Percentiles rank a stretch among this genome's conserved stretches.
Conservation (phyloP, 1,140 invertebrate species). For the Bombus difficillimus region DNA sequence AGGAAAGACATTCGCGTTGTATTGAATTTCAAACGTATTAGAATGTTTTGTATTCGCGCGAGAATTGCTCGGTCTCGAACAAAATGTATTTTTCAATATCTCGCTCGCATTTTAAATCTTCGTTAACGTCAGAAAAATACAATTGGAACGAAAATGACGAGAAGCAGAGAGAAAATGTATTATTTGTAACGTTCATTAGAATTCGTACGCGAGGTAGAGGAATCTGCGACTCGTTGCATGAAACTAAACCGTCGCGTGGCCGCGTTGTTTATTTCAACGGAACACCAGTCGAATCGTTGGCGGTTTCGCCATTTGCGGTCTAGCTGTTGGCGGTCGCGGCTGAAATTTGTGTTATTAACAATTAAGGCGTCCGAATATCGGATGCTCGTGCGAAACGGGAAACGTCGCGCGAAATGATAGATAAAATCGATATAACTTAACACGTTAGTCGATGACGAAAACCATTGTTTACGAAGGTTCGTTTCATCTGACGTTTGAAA, state of each 20-base stretch:
- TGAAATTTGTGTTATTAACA: conserved; percentile 37
- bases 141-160: background rate
- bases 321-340: background rate
- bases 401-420: background rate
- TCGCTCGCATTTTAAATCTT: background rate
- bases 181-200: background rate
- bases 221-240: background rate
- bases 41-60: background rate
- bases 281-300: conserved; percentile 13
- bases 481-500: background rate
- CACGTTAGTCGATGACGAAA: too few relatives aligned
- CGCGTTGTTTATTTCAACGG: conserved; percentile 42
- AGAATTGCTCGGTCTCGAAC: background rate
- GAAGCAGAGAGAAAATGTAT: background rate
- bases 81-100: background rate
- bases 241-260: background rate
- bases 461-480: background rate
- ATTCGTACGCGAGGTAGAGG: background rate
- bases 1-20: background rate
- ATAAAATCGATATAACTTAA: background rate
- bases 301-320: conserved; percentile 26
- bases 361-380: conserved; percentile 19
- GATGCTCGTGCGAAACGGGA: background rate
- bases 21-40: background rate
- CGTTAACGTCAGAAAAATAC: background rate